Evolutionary conservation across 2,888 invertebrate genomes (phyloP).

Genomic region (Poecilus cupreus): DNA sequence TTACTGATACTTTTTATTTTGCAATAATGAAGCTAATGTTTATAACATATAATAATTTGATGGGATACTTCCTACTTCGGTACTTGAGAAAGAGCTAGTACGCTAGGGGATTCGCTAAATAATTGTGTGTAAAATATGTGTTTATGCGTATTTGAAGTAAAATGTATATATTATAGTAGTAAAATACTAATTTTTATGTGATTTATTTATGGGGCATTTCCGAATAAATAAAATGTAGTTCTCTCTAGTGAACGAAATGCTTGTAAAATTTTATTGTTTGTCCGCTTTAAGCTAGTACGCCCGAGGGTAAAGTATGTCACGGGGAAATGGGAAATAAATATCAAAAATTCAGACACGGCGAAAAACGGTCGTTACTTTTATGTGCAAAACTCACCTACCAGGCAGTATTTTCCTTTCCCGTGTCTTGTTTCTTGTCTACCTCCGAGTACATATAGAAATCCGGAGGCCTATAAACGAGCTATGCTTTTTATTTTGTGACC

Average conservation of each 20-base stretch:
- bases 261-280: conserved; percentile 48
- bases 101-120: too few relatives aligned
- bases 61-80: too few relatives aligned
- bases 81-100: too few relatives aligned
- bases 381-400: conserved; percentile 11
- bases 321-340: conserved; percentile 51
- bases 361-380: conserved; percentile 52
- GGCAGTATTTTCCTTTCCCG: conserved; percentile 5
- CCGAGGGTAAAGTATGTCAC: conserved; percentile 48
- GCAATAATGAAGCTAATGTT: too few relatives aligned
- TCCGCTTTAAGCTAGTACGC: conserved; percentile 45
- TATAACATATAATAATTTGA: too few relatives aligned
- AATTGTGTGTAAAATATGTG: too few relatives aligned
- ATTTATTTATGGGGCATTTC: conserved; percentile 20
- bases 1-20: too few relatives aligned
- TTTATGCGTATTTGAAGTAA: too few relatives aligned
- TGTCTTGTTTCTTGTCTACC: background rate
- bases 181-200: conserved; percentile 27
- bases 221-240: conserved; percentile 13
- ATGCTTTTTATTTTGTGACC: background rate
- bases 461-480: background rate
- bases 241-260: background rate
- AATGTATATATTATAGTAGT: background rate
- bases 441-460: background rate
- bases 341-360: conserved; percentile 50